phyloP scores from a whole-genome alignment of 2,113 vertebrate species.

The Entomyzon cyanotis region DNA sequence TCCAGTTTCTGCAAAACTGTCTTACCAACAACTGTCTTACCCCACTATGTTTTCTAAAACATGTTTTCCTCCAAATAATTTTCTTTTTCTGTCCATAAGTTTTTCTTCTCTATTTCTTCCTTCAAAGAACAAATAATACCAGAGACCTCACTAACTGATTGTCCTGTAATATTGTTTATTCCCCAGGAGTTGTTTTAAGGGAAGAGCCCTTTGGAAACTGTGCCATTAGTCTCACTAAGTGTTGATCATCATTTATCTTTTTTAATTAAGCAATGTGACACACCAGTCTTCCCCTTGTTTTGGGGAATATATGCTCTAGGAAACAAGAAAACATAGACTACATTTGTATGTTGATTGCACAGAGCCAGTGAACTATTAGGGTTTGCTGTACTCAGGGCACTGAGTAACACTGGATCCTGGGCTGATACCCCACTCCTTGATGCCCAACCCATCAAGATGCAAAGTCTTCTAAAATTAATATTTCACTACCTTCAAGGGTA shows the following conservation, averaged over 20 bases:
- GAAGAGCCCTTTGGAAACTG: not conserved
- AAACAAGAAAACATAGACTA: not conserved
- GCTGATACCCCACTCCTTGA: accelerated
- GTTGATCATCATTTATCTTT: not conserved
- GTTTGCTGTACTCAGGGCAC: not conserved
- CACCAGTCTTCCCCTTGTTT: not conserved
- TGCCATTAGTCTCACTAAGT: not conserved
- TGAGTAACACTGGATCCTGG: accelerated
- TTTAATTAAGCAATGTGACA: not conserved
- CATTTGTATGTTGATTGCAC: not conserved
- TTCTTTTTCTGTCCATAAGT: not conserved
- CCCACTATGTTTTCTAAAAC: not conserved
- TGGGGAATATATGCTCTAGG: not conserved
- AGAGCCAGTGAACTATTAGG: not conserved
- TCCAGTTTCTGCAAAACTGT: not conserved
- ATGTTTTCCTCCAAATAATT: not conserved
- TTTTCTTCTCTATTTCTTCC: not conserved
- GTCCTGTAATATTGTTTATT: not conserved
- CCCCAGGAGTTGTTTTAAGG: not conserved
- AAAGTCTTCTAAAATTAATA: not conserved
- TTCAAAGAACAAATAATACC: not conserved
- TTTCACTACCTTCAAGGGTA: not conserved
- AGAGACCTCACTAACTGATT: not conserved
- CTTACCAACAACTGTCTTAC: not conserved
- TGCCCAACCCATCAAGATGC: accelerated